These are phyloP conservation scores for Neodiprion lecontei DNA, from an alignment of 1,140 invertebrate species.

Conservation along the genomic window DNA sequence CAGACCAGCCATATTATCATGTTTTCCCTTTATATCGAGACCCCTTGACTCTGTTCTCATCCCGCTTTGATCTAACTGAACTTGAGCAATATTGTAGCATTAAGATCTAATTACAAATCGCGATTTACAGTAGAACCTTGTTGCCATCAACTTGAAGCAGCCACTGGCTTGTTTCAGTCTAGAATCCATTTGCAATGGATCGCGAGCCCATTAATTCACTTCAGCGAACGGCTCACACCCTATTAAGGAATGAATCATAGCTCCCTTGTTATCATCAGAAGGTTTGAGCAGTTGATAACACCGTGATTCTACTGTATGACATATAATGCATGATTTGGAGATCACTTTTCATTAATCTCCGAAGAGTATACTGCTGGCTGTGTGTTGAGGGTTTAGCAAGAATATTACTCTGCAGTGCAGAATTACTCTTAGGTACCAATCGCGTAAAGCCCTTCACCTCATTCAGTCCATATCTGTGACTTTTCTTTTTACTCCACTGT, in stretches of 20 bases:
- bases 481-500: slow-evolving; percentile 47
- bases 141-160: too few relatives aligned
- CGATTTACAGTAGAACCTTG: neutral
- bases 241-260: too few relatives aligned
- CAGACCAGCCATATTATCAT: neutral
- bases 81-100: neutral
- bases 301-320: neutral
- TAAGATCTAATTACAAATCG: neutral
- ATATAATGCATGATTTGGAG: neutral
- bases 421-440: too few relatives aligned
- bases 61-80: neutral
- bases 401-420: neutral
- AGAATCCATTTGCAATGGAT: too few relatives aligned
- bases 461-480: slow-evolving; percentile 42
- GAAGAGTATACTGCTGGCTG: neutral
- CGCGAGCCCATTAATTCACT: too few relatives aligned
- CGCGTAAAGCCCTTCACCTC: neutral
- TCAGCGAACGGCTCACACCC: too few relatives aligned
- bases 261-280: too few relatives aligned
- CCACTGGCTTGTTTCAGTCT: too few relatives aligned
- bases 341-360: neutral
- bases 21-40: neutral
- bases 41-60: neutral
- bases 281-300: too few relatives aligned
- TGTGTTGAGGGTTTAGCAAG: neutral